Base-by-base conservation (phyloP, 2,888 invertebrate species). In the Bimastos eiseni region DNA sequence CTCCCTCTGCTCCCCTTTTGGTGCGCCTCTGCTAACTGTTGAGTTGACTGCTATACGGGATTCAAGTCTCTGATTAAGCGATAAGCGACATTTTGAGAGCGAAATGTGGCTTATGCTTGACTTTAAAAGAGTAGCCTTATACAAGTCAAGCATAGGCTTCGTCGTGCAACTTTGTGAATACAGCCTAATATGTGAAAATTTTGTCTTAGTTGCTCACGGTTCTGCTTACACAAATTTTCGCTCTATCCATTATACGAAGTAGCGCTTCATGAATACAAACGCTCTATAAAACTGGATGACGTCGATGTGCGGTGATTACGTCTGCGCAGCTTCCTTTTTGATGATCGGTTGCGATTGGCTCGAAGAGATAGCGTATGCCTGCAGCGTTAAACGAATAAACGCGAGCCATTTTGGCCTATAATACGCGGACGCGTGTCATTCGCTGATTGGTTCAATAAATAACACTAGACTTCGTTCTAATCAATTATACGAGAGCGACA, bases 361-460 rank as follows among this genome's bases (percentile, higher is more conserved):
- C n/a, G n/a, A n/a, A n/a, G 30, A n/a, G 70, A 70, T 0, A n/a
- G n/a, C n/a, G n/a, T 70, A 70, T n/a, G 70, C 70, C 70, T n/a
- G 70, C 2, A n/a, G 70, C 49, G 70, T n/a, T 11, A 70, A n/a
- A 70, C 70, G 70, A 3, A 5, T 21, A 49, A 24, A 49, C 49
- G 49, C 8, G 30, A n/a, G n/a, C 3, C 70, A 70, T 70, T 70
- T n/a, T 70, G 30, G 70, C 70, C 70, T n/a, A 8, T n/a, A n/a
- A 41, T n/a, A n/a, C n/a, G n/a, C 70, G 70, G 70, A 70, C 30
- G 70, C 70, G 70, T 70, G 70, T 70, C 70, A 70, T 70, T 24
- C 86, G 86, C 86, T 86, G 34, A 86, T 86, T 86, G 37, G 86
- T 86, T 86, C 86, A 86, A 86, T 86, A 86, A 86, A 86, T 86